Base-by-base conservation (phyloP, 1,140 invertebrate genomes). In the Wiebesia pumilae region DNA sequence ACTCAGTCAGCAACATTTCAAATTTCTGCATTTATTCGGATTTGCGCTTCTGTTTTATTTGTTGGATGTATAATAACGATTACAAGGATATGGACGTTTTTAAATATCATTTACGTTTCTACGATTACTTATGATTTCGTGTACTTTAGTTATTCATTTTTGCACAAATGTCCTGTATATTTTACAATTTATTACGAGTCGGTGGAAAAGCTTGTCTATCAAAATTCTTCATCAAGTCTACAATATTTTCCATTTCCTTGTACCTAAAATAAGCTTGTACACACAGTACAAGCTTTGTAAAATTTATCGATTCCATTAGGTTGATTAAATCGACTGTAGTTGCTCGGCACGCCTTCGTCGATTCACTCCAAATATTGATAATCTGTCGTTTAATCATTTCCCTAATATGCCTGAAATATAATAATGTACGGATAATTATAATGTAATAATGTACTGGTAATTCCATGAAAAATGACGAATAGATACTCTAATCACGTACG, bases 301-400 rank as follows among this genome's bases (percentile, higher is more conserved):
- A 79, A 38, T 79, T 84, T 47, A 67, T 77, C 40, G n/a, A 1
- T n/a, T 33, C 67, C 79, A 86, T 86, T 82, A 86, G 40, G 27
- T n/a, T 86, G 27, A 86, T 86, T 86, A 82, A 82, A 69, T 86
- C 33, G 38, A 86, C 78, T 82, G 12, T 77, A 30, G n/a, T 9
- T 75, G 58, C 33, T 30, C 30, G 38, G 19, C 51, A 35, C 3
- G 16, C 62, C 62, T 77, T 21, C 47, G 24, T 69, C n/a, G 71
- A 30, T 47, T 4, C 3, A 33, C n/a, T 69, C 7, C n/a, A 81
- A 81, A n/a, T 81, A 65, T 40, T n/a, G 35, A 38, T 16, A 75
- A 75, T 43, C 33, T 0, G 0, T 71, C 33, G 4, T 71, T 71
- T 71, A 21, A 24, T 19, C 14, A 38, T 40, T 4, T 33, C 24